Evolutionary conservation across 2,113 vertebrate genomes (phyloP), one percentile per base, ranked within the genome.

Genomic region (Solenodon paradoxus): DNA sequence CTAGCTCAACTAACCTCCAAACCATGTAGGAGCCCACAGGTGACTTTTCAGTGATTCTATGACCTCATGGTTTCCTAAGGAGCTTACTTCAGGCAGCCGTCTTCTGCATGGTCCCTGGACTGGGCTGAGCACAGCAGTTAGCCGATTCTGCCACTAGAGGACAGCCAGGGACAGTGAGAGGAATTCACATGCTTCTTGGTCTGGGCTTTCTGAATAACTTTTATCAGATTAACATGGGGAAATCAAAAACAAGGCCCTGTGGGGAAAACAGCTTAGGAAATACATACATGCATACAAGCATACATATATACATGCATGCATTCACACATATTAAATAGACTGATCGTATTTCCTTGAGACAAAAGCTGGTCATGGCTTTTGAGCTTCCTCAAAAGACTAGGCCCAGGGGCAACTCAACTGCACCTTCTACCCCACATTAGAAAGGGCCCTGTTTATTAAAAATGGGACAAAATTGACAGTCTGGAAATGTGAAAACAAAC

Each of bases 91-190:
- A 5, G 7, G 38, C 0, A 3, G 9, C n/a, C 13, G 47, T 7
- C 57, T 24, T 26, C 38, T 32, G 26, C 1, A 2, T 3, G 0
- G 35, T 68, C 59, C 49, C 24, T 13, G 9, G 28, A 24, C 42
- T 5, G 5, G 28, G 26, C 57, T 28, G 38, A 80, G 1, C 55
- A n/a, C n/a, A n/a, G n/a, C n/a, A n/a, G 3, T 88, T 69, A 77
- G 7, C 74, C 2, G 4, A 0, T 35, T 1, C 1, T 51, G 35
- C 78, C 92, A 61, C 95, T 61, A 96, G 97, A 82, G 91, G 91
- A 92, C 74, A 97, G 74, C 22, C 74, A 40, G 92, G 89, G 57
- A 89, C 78, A 93, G 53, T 51, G 49, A 78, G 35, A 88, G 49
- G 80, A 28, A 8, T 15, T 16, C 57, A 42, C 49, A 22, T 74